These are phyloP conservation scores for Alaudala cheleensis DNA, from an alignment of 2,113 vertebrate species.

Conservation along the genomic window DNA sequence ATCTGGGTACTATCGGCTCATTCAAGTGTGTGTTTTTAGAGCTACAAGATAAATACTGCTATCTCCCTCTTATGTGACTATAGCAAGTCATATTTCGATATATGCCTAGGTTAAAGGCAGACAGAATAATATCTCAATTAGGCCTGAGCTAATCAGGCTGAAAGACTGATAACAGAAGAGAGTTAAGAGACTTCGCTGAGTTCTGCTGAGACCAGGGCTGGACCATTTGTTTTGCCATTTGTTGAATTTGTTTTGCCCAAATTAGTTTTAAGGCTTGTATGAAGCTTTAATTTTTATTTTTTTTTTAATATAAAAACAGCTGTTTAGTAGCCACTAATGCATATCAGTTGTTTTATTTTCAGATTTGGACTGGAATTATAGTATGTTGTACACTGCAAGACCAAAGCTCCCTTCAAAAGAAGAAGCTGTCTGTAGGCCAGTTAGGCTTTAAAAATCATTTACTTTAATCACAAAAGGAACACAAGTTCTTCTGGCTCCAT, in stretches of 20 bases:
- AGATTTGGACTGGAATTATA: not conserved
- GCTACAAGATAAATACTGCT: not conserved
- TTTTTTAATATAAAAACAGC: not conserved
- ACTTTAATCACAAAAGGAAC: not conserved
- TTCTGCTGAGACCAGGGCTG: not conserved
- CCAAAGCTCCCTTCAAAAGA: not conserved
- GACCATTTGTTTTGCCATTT: no score
- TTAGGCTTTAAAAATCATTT: not conserved
- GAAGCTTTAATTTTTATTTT: not conserved
- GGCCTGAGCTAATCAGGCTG: not conserved
- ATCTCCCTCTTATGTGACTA: fast-evolving
- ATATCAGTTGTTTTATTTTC: not conserved
- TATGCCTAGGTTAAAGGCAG: not conserved
- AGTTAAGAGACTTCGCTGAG: not conserved
- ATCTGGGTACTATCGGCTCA: not conserved
- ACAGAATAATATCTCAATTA: not conserved
- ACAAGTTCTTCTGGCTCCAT: not conserved
- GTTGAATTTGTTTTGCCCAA: not conserved
- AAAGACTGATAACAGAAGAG: not conserved
- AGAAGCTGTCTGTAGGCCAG: not conserved
- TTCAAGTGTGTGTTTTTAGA: not conserved
- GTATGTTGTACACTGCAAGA: not conserved
- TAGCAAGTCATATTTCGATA: not conserved
- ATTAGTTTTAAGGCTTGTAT: not conserved
- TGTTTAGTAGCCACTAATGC: not conserved